These are phyloP conservation scores for Motacilla alba DNA, from an alignment of 2,113 vertebrate genomes.

Conservation along the genomic window DNA sequence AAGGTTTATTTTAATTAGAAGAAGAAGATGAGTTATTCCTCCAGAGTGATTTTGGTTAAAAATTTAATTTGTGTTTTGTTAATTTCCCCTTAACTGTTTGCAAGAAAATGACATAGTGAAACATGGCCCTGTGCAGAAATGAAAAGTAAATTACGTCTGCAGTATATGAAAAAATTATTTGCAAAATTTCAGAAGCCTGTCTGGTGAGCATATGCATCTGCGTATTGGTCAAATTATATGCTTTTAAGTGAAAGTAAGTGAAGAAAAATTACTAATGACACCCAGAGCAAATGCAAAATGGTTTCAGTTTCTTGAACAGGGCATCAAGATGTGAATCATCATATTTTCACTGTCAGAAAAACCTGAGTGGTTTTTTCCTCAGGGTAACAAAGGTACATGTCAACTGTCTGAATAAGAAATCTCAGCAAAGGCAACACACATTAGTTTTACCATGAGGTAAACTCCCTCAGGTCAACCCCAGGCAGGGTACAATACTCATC, in stretches of 20 bases:
- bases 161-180: neutral
- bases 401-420: neutral
- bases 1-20: constrained; percentile 23
- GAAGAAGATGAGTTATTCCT: neutral
- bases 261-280: neutral
- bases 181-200: neutral
- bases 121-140: neutral
- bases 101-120: neutral
- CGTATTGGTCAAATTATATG: neutral
- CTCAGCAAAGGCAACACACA: neutral
- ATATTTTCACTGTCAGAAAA: constrained; percentile 12
- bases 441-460: neutral
- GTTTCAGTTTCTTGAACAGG: constrained; percentile 31
- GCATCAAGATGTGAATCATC: neutral
- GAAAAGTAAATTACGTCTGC: neutral
- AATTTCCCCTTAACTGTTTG: constrained; percentile 16
- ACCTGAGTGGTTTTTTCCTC: neutral
- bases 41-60: neutral
- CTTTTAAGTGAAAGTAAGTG: constrained; percentile 7
- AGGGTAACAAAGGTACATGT: neutral
- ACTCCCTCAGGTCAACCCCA: neutral
- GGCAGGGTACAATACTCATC: neutral
- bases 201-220: neutral
- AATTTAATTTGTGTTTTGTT: neutral
- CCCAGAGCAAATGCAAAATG: neutral